Evolutionary conservation across 1,140 invertebrate species (phyloP), one percentile per base, ranked within the genome.

Genomic region (Drosophila mayri): DNA sequence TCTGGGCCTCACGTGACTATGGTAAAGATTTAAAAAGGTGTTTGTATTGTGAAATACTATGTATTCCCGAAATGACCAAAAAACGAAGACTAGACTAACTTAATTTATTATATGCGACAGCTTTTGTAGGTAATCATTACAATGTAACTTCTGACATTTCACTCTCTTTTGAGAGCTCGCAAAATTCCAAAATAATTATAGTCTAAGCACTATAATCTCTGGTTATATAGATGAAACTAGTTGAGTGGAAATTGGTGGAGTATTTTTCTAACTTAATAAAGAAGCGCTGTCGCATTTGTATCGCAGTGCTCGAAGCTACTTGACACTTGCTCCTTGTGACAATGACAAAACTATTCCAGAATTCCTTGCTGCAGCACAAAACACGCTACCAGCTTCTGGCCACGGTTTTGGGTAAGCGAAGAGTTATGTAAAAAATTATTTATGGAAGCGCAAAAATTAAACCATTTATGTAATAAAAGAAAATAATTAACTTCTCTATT

Each of bases 321-420:
- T 30, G 28, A 8, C 28, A 30, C 28, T 30, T 30, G 28, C 28
- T 30, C 28, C 28, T 30, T 30, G 28, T 30, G 28, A 30, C 28
- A 30, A 30, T 30, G 28, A 8, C 28, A 8, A 30, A 30, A 30
- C 8, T 30, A 30, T 30, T 30, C 6, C 7, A 50, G 14, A 70
- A 79, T 44, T 87, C 64, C 0, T 40, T 83, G 40, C 38, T 82
- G 28, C 43, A 57, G 37, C 16, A 38, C 0, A 43, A 54, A 32
- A 80, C 80, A 6, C 81, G 90, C 11, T 82, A 78, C 41, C 90
- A 91, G 40, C 55, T 91, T 3, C 52, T 91, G 35, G 85, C 74
- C 20, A 91, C 82, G 2, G 12, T 91, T 0, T 78, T 78, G 38
- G 90, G 85, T 91, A 18, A 73, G 67, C 43, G 0, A 4, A 57